Evolutionary conservation across 2,797 vertebrate species (phyloP).

Genomic region (Rousettus madagascariensis): DNA sequence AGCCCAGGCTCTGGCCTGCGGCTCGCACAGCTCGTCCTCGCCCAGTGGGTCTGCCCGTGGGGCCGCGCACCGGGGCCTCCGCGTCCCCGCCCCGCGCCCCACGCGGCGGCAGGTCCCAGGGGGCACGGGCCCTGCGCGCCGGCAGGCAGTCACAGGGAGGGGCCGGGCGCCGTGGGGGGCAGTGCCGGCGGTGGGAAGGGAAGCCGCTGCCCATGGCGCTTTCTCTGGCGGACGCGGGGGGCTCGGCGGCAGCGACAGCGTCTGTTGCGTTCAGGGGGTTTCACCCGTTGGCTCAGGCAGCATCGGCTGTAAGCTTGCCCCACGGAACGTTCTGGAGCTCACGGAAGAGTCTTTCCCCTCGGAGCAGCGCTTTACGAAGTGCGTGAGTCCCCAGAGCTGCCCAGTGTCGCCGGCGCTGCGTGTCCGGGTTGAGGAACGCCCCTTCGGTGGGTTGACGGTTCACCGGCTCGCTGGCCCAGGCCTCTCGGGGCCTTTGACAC

Average conservation of each 20-base stretch:
- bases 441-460: not conserved
- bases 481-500: not conserved
- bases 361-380: not conserved
- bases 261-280: not conserved
- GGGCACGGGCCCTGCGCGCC: too few species aligned
- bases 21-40: not conserved
- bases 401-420: not conserved
- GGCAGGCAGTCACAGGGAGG: not conserved
- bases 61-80: rapidly evolving
- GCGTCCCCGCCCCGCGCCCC: too few species aligned
- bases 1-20: too few species aligned
- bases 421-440: not conserved
- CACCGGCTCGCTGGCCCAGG: not conserved
- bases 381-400: not conserved
- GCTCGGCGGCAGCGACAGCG: too few species aligned
- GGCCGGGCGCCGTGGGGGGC: not conserved
- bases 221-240: not conserved
- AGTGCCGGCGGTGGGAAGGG: not conserved
- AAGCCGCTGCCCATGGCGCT: too few species aligned
- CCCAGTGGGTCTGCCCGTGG: too few species aligned
- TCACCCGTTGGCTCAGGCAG: not conserved
- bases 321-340: not conserved
- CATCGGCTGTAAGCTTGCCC: not conserved
- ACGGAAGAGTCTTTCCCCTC: not conserved
- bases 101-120: not conserved